Evolutionary conservation across 2,888 invertebrate species (phyloP), one percentile per base, ranked within the genome.

Genomic region (Calliopum simillimum): DNA sequence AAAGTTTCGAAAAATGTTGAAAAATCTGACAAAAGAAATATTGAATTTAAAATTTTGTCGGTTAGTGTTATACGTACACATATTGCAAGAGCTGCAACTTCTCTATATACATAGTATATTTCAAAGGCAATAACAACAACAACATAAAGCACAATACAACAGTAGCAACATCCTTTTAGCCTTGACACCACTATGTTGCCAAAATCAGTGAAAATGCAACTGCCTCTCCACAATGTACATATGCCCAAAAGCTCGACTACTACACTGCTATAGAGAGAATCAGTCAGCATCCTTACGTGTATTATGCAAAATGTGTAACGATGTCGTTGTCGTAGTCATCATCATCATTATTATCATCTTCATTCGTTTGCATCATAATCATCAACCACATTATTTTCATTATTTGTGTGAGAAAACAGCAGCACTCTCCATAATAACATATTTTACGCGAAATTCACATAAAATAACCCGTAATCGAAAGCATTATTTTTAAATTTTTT

Each of bases 141-240:
- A 46, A 55, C 25, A 46, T 41, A 59, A 53, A 53, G 25, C 21
- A n/a, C 49, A 33, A 25, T 44, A 41, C 41, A 33, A 25, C 41
- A 53, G 65, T 67, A 67, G 19, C 59, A 65, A 69, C 43, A 49
- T 72, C 71, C 73, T 70, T 73, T 73, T 69, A 69, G 74, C 74
- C 70, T 75, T 73, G 71, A 71, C 66, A 66, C 66, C 55, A 55
- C 41, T 51, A 21, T 12, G 53, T 55, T 16, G 33, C 21, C 25
- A 21, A 44, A 33, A 8, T 53, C 41, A 14, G 44, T 65, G 65
- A 56, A 23, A 43, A 5, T 33, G 33, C 33, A 33, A 8, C 8
- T 64, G 53, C 64, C 16, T 41, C 65, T 11, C 46, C 65, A 56
- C 65, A 13, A 46, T n/a, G n/a, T n/a, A n/a, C n/a, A n/a, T n/a